A percentile compares a stretch with the other conserved stretches of the same genome.
Evolutionary conservation across 2,888 invertebrate species (phyloP).

Genomic region (Steromphala cineraria): DNA sequence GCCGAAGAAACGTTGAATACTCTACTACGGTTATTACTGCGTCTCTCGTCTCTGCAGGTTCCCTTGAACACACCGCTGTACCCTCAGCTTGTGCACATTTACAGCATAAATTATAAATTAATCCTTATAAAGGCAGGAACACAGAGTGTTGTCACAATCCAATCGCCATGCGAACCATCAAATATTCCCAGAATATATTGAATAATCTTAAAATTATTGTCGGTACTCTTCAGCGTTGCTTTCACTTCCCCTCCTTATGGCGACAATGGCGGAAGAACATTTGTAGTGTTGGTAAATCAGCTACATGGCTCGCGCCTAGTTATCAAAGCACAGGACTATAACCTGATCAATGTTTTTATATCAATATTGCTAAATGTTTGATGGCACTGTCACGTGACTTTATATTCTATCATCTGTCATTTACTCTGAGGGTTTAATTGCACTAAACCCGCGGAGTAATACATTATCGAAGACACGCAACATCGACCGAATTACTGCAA

Average conservation of each 20-base stretch:
- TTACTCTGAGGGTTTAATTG: neutral
- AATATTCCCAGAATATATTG: neutral
- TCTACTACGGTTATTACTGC: neutral
- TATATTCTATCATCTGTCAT: too few species aligned
- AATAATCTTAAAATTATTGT: slow-evolving; percentile 6
- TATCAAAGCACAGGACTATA: too few species aligned
- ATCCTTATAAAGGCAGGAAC: neutral
- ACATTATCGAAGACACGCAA: slow-evolving; percentile 18
- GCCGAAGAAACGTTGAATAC: neutral
- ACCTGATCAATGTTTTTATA: too few species aligned
- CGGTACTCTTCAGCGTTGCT: slow-evolving; percentile 19
- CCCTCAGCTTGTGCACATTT: neutral
- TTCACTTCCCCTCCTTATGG: slow-evolving; percentile 26
- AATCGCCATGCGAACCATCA: neutral
- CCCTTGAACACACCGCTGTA: slow-evolving; percentile 2
- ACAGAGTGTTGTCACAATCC: neutral
- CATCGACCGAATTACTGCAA: slow-evolving; percentile 24
- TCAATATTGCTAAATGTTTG: too few species aligned
- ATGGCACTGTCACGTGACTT: too few species aligned
- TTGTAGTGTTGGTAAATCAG: neutral
- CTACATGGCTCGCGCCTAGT: neutral
- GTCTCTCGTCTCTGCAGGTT: neutral
- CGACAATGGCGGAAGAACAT: slow-evolving; percentile 33
- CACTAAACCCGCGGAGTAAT: slow-evolving; percentile 22
- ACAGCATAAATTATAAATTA: neutral